Evolutionary conservation across 2,888 invertebrate genomes (phyloP).

Genomic region (Neoitamus cyanurus): DNA sequence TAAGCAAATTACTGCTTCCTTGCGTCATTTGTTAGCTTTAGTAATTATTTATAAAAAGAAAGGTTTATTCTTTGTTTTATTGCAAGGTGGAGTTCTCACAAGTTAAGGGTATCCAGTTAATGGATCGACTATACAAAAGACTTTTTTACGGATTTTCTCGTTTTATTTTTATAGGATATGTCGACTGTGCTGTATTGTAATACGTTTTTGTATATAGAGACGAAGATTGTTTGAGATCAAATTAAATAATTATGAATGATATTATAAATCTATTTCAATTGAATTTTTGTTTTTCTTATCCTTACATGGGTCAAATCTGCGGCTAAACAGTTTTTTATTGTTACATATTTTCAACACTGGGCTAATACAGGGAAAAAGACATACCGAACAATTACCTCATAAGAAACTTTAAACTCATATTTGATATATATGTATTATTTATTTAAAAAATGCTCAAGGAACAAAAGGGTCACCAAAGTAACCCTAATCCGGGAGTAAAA

Average conservation of each 20-base stretch:
- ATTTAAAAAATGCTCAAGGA: too few relatives aligned
- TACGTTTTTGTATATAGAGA: conserved; percentile 11
- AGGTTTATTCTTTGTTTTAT: background rate
- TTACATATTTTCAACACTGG: too few relatives aligned
- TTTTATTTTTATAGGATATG: conserved; percentile 10
- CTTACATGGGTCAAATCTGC: background rate
- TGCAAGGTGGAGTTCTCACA: conserved; percentile 39
- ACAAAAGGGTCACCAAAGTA: too few relatives aligned
- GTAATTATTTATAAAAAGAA: conserved; percentile 34
- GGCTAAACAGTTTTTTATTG: too few relatives aligned
- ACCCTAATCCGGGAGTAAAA: too few relatives aligned
- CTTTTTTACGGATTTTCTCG: conserved; percentile 30
- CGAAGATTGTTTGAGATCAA: conserved; percentile 15
- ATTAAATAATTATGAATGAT: conserved; percentile 1
- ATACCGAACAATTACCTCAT: too few relatives aligned
- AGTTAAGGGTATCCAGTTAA: conserved; percentile 5
- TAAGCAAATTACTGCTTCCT: background rate
- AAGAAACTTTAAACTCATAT: too few relatives aligned
- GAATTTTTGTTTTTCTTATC: background rate
- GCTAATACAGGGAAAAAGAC: too few relatives aligned
- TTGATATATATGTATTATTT: too few relatives aligned
- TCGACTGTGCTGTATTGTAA: conserved; percentile 33
- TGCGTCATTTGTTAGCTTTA: conserved; percentile 2
- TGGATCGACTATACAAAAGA: conserved; percentile 16
- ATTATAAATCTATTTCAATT: conserved; percentile 9